These are phyloP conservation scores for Callocephalon fimbriatum DNA, from an alignment of 2,113 vertebrate species.

Conservation along the genomic window DNA sequence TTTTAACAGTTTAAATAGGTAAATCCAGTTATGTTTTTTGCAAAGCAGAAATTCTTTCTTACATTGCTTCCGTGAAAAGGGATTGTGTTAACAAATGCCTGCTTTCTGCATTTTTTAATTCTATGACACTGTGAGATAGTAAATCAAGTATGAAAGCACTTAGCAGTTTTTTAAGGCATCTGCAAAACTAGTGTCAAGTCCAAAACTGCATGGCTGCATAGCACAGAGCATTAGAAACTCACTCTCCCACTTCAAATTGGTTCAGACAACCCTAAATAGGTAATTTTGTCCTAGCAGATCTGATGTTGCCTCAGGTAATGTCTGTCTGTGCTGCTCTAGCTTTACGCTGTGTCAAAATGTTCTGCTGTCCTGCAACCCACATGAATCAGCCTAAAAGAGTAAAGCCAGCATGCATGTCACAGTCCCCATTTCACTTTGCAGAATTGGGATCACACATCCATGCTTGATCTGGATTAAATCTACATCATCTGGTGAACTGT, in stretches of 20 bases:
- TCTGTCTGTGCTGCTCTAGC: not conserved
- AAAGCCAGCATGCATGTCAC: not conserved
- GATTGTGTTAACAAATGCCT: not conserved
- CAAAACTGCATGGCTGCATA: not conserved
- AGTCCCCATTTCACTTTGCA: not conserved
- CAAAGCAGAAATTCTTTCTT: not conserved
- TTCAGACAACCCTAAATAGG: not conserved
- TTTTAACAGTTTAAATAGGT: not conserved
- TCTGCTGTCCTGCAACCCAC: not conserved
- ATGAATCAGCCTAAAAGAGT: not conserved
- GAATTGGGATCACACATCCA: accelerated
- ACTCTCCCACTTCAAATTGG: not conserved
- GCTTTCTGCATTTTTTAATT: not conserved
- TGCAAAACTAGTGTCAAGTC: not conserved
- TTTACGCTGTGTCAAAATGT: not conserved
- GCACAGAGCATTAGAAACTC: not conserved
- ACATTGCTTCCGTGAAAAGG: not conserved
- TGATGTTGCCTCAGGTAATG: not conserved
- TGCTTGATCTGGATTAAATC: not conserved
- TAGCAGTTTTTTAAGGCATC: not conserved
- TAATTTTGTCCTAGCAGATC: not conserved
- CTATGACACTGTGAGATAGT: not conserved
- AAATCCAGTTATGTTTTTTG: not conserved
- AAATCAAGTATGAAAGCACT: not conserved
- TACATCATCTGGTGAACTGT: not conserved